Base-by-base conservation (phyloP, 2,888 invertebrate genomes). In the Marasmarcha lunaedactyla region DNA sequence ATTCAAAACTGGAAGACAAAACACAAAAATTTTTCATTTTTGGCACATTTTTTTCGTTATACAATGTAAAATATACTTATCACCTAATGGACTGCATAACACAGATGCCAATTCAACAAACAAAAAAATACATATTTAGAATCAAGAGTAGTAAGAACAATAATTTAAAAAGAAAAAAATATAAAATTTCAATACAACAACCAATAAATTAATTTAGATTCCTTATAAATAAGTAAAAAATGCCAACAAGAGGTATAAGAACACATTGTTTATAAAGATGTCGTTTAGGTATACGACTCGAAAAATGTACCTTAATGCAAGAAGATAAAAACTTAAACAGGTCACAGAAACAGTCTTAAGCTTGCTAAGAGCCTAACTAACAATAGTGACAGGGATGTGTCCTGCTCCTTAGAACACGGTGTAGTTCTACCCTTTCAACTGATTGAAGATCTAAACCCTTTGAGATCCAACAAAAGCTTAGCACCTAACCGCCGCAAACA, bases 311-410 rank as follows among this genome's bases (percentile, higher is more conserved):
- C 71, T 67, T 71, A 76, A 76, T 74, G 66, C 62, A 65, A 73
- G 73, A 74, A 70, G 73, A 74, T 74, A 76, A 73, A 77, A 78
- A 77, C 72, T 66, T 71, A 78, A 83, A 84, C 84, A 84, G 84
- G 84, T 84, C 84, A 84, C 84, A 78, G 79, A 79, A 73, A 84
- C 84, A 84, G 84, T 84, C 84, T 84, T 84, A 84, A 69, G 56
- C 78, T 77, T 79, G 77, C 83, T 83, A 83, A 77, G 68, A 63
- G 73, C 78, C 77, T 83, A 81, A 76, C 77, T 83, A 81, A 67
- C 68, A 69, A 69, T 74, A 76, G 73, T 74, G 64, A 76, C 83
- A 83, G 83, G 83, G 83, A 83, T 83, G 83, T 78, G 83, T 81
- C 62, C 76, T 76, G 77, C 81, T 71, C 72, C 76, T 63, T 72